These are phyloP conservation scores for Trogon melanurus DNA, from an alignment of 2,113 vertebrate species.

Conservation along the genomic window DNA sequence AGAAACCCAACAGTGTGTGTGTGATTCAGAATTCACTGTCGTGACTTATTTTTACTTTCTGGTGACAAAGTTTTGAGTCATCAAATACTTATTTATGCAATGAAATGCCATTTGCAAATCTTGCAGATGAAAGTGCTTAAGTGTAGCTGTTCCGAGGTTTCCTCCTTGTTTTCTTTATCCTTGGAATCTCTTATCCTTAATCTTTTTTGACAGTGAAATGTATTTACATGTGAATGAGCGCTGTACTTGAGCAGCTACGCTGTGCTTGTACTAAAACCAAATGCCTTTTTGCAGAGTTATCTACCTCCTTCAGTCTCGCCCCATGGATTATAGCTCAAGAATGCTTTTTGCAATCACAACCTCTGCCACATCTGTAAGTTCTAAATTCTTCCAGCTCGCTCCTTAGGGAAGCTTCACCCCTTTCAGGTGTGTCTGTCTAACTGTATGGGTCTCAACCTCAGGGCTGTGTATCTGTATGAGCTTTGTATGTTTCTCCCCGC, in stretches of 20 bases:
- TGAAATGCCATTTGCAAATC: background rate
- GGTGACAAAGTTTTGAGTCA: background rate
- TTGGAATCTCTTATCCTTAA: background rate
- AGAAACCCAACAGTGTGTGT: background rate
- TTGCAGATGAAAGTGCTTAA: background rate
- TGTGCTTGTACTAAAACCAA: background rate
- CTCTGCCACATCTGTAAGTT: conserved; percentile 86
- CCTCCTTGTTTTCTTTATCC: background rate
- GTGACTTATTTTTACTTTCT: background rate
- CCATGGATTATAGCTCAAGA: conserved; percentile 80
- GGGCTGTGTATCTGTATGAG: background rate
- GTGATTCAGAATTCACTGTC: background rate
- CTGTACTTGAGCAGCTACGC: background rate
- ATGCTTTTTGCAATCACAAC: conserved; percentile 86
- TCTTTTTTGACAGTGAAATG: background rate
- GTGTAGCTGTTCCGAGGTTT: background rate
- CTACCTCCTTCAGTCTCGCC: conserved; percentile 86
- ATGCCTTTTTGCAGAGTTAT: conserved; percentile 79
- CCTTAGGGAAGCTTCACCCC: background rate
- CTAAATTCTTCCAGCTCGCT: background rate
- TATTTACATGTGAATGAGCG: background rate
- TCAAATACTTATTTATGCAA: background rate
- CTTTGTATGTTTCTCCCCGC: background rate
- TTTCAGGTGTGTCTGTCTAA: background rate
- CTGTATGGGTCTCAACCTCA: background rate